Evolutionary conservation across 1,140 invertebrate species (phyloP), one percentile per base, ranked within the genome.

Genomic region (Melanaphis sacchari): DNA sequence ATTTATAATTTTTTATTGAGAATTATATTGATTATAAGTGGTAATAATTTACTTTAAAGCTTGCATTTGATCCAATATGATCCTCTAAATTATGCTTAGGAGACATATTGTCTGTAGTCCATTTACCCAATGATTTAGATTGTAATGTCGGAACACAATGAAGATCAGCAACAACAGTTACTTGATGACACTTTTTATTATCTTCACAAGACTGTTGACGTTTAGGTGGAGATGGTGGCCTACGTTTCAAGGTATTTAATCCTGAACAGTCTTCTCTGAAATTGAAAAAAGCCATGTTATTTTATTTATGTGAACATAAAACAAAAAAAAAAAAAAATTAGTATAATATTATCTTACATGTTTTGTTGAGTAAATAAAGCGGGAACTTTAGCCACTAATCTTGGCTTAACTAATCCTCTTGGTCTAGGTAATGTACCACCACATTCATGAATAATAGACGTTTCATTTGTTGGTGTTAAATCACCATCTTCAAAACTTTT

Each of bases 341-440:
- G 15, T 52, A 24, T 46, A 88, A 76, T 94, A 52, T 59, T 92
- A 93, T 94, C 94, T 90, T 94, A 94, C 94, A 94, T 93, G 93
- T 94, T 94, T 18, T 94, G 93, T 91, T 93, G 94, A 59, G 94
- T 94, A 81, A 94, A 94, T 24, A 94, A 97, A 4, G 97, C 97
- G 66, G 96, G 96, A 94, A 98, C 98, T 96, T 98, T 98, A 3
- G 98, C 98, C 31, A 98, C 97, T n/a, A 98, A 98, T 93, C 97
- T 95, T 8, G 97, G 97, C 94, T 98, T 97, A 26, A 98, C 97
- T 11, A 98, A 96, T 88, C 96, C 97, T 94, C 98, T 96, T 7
- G 98, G 98, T 94, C 98, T 96, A 0, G 98, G 98, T 94, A 98
- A 95, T 7, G 97, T 98, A 46, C 98, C 98, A 15, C 98, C 98